Evolutionary conservation across 1,140 invertebrate species (phyloP).

Genomic region (Drosophila subobscura): DNA sequence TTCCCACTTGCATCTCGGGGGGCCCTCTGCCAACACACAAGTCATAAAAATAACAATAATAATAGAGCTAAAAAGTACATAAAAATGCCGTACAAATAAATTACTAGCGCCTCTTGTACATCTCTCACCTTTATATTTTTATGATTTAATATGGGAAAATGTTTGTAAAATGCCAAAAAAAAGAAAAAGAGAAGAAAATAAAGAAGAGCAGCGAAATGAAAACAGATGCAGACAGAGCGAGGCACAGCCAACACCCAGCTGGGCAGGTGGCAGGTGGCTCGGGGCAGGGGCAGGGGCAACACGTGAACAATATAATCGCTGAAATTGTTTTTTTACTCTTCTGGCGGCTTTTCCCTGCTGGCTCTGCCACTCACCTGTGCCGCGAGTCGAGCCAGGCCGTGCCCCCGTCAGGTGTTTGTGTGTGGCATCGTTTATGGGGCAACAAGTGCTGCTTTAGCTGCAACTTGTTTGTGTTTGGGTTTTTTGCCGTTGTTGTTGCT

Average conservation of each 20-base stretch:
- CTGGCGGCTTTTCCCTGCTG: constrained; percentile 27
- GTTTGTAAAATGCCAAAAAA: constrained; percentile 39
- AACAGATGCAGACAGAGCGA: constrained; percentile 32
- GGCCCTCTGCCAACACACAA: background rate
- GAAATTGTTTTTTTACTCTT: constrained; percentile 38
- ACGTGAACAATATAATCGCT: constrained; percentile 62
- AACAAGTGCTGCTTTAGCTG: constrained; percentile 50
- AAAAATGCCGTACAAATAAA: constrained; percentile 35
- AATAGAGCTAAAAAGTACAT: constrained; percentile 53
- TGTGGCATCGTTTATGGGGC: constrained; percentile 37
- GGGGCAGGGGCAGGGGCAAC: constrained; percentile 8
- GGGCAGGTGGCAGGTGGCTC: constrained; percentile 7
- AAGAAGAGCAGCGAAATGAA: constrained; percentile 11
- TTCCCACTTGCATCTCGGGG: background rate
- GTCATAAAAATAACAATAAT: constrained; percentile 35
- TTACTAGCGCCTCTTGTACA: constrained; percentile 36
- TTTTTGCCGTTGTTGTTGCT: constrained; percentile 14
- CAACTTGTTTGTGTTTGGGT: constrained; percentile 44
- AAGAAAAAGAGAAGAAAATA: background rate
- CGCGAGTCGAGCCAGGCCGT: constrained; percentile 10
- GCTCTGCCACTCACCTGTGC: constrained; percentile 50
- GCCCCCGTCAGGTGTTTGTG: constrained; percentile 18
- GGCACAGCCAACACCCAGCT: constrained; percentile 4
- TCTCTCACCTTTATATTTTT: constrained; percentile 49
- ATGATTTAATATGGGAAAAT: constrained; percentile 66